Conservation (phyloP, 2,797 vertebrate genomes). For the Fratercula arctica region DNA sequence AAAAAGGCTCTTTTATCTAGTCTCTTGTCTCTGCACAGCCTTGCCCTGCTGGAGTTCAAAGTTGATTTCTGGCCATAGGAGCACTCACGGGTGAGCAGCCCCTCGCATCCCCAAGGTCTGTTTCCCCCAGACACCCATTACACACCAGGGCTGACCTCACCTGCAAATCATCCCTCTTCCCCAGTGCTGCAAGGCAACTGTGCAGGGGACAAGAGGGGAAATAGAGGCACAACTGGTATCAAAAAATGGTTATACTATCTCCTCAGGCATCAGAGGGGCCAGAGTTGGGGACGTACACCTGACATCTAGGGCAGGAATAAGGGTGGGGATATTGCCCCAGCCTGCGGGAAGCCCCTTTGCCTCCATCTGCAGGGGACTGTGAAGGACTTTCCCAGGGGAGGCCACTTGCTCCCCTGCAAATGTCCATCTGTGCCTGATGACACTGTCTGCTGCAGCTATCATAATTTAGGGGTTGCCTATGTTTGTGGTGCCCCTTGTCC, state of each 20-base stretch:
- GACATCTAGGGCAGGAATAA: no score
- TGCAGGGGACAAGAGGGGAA: background rate
- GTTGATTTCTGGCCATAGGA: background rate
- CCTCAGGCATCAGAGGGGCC: background rate
- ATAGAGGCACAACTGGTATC: background rate
- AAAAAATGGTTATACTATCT: background rate
- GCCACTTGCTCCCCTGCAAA: background rate
- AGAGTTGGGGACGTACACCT: accelerated
- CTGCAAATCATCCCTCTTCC: background rate
- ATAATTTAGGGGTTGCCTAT: background rate
- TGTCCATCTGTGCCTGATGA: background rate
- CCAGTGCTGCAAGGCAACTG: background rate
- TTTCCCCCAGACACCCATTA: background rate
- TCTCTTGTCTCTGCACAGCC: background rate
- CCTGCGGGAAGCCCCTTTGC: background rate
- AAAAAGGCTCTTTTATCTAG: background rate
- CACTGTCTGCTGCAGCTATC: accelerated
- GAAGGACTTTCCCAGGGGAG: background rate
- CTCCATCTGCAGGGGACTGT: background rate
- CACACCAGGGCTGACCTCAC: background rate
- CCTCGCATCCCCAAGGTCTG: background rate
- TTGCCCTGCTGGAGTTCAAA: background rate
- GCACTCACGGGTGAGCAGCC: accelerated
- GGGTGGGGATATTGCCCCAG: background rate
- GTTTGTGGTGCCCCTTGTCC: background rate